phyloP scores from a whole-genome alignment of 2,888 invertebrate genomes.

The Lochmaea crataegi region DNA sequence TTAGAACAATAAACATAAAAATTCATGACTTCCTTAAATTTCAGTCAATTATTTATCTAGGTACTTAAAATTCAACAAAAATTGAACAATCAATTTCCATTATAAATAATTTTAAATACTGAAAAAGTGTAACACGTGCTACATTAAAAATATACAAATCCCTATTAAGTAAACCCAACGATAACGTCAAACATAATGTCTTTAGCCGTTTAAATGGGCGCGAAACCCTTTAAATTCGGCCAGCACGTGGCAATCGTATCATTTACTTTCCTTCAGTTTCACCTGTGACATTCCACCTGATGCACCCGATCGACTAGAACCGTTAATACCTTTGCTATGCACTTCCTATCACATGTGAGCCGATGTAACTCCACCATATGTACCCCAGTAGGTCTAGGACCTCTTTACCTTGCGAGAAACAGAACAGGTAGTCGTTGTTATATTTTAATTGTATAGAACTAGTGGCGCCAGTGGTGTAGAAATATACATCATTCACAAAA shows the following conservation, averaged over 20 bases:
- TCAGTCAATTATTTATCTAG: too few species aligned
- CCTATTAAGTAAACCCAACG: not conserved
- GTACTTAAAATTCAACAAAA: too few species aligned
- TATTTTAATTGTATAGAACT: constrained; percentile 28
- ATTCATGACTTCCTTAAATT: too few species aligned
- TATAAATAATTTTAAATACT: not conserved
- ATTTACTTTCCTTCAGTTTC: constrained; percentile 52
- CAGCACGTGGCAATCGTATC: constrained; percentile 54
- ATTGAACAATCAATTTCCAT: not conserved
- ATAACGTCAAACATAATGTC: constrained; percentile 6
- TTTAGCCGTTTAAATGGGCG: constrained; percentile 33
- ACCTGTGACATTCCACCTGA: constrained; percentile 61
- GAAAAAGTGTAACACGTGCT: not conserved
- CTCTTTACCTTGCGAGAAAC: constrained; percentile 23
- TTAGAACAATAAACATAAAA: too few species aligned
- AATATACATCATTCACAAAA: not conserved
- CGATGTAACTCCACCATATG: constrained; percentile 46
- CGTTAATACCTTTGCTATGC: constrained; percentile 50
- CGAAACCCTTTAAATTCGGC: constrained; percentile 42
- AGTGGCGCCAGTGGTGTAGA: constrained; percentile 9
- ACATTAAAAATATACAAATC: not conserved
- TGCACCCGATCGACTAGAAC: constrained; percentile 52
- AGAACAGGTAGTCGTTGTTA: constrained; percentile 35
- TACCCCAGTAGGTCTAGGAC: constrained; percentile 47
- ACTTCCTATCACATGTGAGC: constrained; percentile 42